Percentiles rank a stretch among this genome's conserved stretches.
Conservation (phyloP, 1,140 invertebrate species). For the Scylla paramamosain region DNA sequence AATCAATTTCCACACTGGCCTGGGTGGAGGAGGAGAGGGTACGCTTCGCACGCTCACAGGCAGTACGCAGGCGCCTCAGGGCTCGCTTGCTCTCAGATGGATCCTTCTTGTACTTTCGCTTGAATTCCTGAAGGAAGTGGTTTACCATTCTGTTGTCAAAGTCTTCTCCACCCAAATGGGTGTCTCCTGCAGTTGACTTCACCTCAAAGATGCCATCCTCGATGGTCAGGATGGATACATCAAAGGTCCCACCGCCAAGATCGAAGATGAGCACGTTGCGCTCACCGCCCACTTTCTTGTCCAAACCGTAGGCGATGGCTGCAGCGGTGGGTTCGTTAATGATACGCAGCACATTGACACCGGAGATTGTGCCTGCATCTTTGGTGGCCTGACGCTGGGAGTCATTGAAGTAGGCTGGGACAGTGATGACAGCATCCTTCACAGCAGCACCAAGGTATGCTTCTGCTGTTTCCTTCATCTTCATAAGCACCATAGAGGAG, state of each 20-base stretch:
- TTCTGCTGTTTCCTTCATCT: slow-evolving; percentile 53
- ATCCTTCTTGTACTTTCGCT: slow-evolving; percentile 51
- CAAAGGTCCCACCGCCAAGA: slow-evolving; percentile 55
- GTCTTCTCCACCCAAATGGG: slow-evolving; percentile 48
- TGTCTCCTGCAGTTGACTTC: slow-evolving; percentile 48
- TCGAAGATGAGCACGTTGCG: slow-evolving; percentile 50
- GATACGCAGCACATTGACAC: slow-evolving; percentile 52
- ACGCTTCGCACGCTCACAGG: slow-evolving; percentile 52
- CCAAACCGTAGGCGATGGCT: slow-evolving; percentile 49
- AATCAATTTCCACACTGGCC: slow-evolving; percentile 43
- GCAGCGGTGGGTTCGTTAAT: slow-evolving; percentile 57
- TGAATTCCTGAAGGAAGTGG: slow-evolving; percentile 48
- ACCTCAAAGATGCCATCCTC: slow-evolving; percentile 52
- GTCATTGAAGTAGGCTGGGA: slow-evolving; percentile 41
- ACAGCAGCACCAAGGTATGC: slow-evolving; percentile 39
- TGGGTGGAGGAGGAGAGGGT: slow-evolving; percentile 36
- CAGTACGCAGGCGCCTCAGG: slow-evolving; percentile 19
- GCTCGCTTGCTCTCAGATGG: slow-evolving; percentile 39
- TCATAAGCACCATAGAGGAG: slow-evolving; percentile 44
- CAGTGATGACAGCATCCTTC: slow-evolving; percentile 41
- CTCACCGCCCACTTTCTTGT: slow-evolving; percentile 53
- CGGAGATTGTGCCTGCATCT: slow-evolving; percentile 40
- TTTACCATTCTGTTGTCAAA: slow-evolving; percentile 49
- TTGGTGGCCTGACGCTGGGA: slow-evolving; percentile 56
- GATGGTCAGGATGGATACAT: slow-evolving; percentile 53